Evolutionary conservation across 2,113 vertebrate species (phyloP), one percentile per base, ranked within the genome.

Genomic region (Indri indri): DNA sequence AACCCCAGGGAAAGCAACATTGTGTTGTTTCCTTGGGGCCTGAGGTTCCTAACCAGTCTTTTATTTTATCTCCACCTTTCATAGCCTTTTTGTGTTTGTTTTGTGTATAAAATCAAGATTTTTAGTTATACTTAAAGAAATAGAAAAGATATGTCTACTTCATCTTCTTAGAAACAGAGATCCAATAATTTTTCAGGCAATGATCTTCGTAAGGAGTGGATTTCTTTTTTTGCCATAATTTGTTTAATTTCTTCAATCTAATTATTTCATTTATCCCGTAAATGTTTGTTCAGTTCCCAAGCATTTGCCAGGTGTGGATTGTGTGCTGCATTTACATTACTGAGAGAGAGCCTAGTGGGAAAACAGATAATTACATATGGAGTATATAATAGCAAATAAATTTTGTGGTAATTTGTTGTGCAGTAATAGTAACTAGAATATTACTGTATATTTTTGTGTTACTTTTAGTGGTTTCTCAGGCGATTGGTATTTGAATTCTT

Each of bases 241-340:
- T 83, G 40, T 52, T 92, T 92, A 47, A 85, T 80, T 84, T 80
- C 22, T 77, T 74, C 16, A 70, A 40, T 88, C 7, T 50, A 77
- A 76, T 79, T 50, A 66, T 73, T 88, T 85, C 54, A 73, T 89
- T 92, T 18, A 80, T 89, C 32, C 34, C 9, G 80, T 85, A 89
- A 96, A 89, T 66, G 34, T 66, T 85, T 89, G 32, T 85, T 92
- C 34, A 66, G 25, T 85, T 95, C 37, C 71, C 40, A 66, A 32
- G 3, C 34, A 47, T 79, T 22, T 89, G 22, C 65, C 65, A 74
- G 22, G 32, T 79, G 32, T 83, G 59, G n/a, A 34, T 66, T 27
- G 63, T 57, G 50, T 83, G 40, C 1, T 34, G 37, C 61, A 88
- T 23, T 76, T 86, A 30, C 2, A 52, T 93, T 80, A 89, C 20